A percentile compares a stretch with the other conserved stretches of the same genome.
Conservation (phyloP, 2,888 invertebrate species). For the Anticlea derivata region DNA sequence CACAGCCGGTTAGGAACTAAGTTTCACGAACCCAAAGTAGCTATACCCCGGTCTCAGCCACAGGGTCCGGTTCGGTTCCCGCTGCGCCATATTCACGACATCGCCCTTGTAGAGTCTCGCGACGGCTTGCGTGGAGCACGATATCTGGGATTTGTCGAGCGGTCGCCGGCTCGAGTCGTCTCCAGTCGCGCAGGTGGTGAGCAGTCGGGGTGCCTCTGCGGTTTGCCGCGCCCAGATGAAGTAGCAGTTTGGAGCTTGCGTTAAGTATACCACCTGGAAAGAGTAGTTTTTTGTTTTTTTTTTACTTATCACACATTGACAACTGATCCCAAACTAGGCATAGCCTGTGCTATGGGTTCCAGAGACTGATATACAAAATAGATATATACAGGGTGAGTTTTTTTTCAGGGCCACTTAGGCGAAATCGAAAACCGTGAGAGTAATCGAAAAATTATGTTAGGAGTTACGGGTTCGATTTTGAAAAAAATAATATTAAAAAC, state of each 20-base stretch:
- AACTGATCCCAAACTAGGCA: no score
- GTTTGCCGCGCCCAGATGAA: conserved; percentile 62
- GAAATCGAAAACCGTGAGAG: no score
- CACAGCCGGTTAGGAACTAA: conserved; percentile 73
- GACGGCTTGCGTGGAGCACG: conserved; percentile 67
- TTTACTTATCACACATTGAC: no score
- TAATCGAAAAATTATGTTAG: no score
- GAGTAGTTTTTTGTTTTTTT: no score
- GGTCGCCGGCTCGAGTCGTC: conserved; percentile 59
- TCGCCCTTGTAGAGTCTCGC: conserved; percentile 63
- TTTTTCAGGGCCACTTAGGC: no score
- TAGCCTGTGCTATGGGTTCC: no score
- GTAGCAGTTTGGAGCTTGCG: conserved; percentile 67
- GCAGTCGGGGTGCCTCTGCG: conserved; percentile 45
- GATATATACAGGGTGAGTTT: no score
- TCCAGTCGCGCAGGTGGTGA: conserved; percentile 65
- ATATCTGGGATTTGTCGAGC: conserved; percentile 62
- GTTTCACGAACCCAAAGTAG: conserved; percentile 73
- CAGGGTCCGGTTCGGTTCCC: conserved; percentile 68
- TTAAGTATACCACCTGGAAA: conserved; percentile 69
- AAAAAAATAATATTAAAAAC: no score
- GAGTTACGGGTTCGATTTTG: no score
- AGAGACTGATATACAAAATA: no score
- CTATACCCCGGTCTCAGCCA: conserved; percentile 67
- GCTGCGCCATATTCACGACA: conserved; percentile 62